phyloP scores from a whole-genome alignment of 2,888 invertebrate species.

The Spodoptera littoralis region DNA sequence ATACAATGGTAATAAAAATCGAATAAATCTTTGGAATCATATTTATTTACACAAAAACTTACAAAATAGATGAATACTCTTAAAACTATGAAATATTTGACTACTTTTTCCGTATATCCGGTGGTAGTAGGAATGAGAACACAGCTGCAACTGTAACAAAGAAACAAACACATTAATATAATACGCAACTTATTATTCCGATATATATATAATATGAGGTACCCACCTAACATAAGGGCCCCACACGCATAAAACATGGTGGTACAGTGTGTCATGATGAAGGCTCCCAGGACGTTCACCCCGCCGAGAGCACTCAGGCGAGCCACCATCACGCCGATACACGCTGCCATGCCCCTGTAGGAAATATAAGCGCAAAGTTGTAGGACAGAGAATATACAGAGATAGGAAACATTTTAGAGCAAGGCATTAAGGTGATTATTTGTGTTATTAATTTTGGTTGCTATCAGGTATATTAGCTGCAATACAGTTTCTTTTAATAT shows the following conservation, averaged over 20 bases:
- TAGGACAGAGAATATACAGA: background rate
- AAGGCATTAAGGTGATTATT: background rate
- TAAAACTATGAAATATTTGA: background rate
- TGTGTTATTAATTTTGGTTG: no score
- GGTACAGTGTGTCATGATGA: constrained; percentile 63
- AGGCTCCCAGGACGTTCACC: constrained; percentile 65
- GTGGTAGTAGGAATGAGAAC: constrained; percentile 56
- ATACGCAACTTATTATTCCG: background rate
- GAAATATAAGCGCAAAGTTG: background rate
- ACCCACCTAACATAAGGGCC: constrained; percentile 61
- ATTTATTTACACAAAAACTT: constrained; percentile 23
- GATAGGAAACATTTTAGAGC: background rate
- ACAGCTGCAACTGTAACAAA: constrained; percentile 55
- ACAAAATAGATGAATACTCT: constrained; percentile 2
- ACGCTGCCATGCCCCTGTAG: constrained; percentile 69
- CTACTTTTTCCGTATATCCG: constrained; percentile 54
- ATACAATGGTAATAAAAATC: background rate
- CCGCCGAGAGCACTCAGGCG: constrained; percentile 64
- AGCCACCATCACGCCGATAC: constrained; percentile 70
- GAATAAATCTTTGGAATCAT: background rate
- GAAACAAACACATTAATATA: background rate
- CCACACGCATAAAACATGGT: constrained; percentile 62
- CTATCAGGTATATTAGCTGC: no score
- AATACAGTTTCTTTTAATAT: no score
- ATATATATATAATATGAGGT: no score